Base-by-base conservation (phyloP, 2,888 invertebrate genomes). In the Carcina quercana region DNA sequence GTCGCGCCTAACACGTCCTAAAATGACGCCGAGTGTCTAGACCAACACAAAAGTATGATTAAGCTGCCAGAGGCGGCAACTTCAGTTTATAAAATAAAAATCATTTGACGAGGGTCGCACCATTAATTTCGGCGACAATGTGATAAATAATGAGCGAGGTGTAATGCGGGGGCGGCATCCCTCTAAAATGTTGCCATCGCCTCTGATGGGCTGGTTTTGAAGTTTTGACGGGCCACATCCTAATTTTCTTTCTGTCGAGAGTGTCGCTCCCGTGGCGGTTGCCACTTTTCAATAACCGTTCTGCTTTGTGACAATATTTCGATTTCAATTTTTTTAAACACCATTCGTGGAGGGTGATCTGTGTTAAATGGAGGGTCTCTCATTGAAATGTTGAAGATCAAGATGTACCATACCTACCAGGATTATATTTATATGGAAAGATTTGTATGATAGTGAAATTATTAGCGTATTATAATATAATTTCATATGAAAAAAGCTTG, bases 81-180 rank as follows among this genome's bases (percentile, higher is more conserved):
- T 69, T 74, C 72, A 75, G 72, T 75, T 60, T 76, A 69, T 75
- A 70, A 76, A 76, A 76, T 79, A 78, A 82, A 80, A 80, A 75
- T 75, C 53, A 69, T 71, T 79, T 82, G 82, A 83, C 82, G 76
- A 82, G 82, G 83, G 83, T 83, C 30, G n/a, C 53, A 50, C 78
- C 79, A 76, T 83, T 82, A 83, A 83, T 82, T 82, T 80, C 49
- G 62, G 62, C 70, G 65, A 82, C 82, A 83, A 80, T 82, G 79
- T 83, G 82, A 82, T 82, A 82, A 82, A 78, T 83, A 83, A 82
- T 83, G 68, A 82, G 79, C 58, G 75, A 78, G 74, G 78, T 80
- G 82, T 74, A 71, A 74, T 67, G 64, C 60, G 74, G 71, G 79
- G 80, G 76, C 65, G 45, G 14, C 48, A 53, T 57, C 62, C 59